phyloP scores from a whole-genome alignment of 2,113 vertebrate genomes.

The Poeciliopsis turrubarensis region DNA sequence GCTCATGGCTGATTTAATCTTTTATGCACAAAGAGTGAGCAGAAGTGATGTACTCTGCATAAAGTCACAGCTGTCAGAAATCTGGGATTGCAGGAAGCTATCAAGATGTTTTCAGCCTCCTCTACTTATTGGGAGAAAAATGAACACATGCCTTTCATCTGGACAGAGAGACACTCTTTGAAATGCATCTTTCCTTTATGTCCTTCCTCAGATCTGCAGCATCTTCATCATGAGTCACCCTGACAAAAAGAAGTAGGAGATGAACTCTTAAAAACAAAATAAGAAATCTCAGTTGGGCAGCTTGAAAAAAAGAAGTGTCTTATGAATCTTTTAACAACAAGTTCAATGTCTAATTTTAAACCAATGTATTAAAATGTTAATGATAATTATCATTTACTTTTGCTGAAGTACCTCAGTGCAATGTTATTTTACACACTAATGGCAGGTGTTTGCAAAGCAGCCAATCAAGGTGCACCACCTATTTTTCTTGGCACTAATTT shows the following conservation, averaged over 20 bases:
- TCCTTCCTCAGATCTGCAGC: conserved; percentile 28
- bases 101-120: conserved; percentile 71
- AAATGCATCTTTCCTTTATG: conserved; percentile 42
- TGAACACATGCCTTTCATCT: conserved; percentile 44
- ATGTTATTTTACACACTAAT: no score
- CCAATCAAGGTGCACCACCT: no score
- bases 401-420: no score
- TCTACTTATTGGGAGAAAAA: conserved; percentile 55
- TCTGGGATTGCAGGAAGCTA: conserved; percentile 41
- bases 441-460: no score
- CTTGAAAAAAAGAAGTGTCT: background rate
- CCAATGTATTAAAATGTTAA: background rate
- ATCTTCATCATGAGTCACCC: conserved; percentile 34
- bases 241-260: background rate
- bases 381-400: background rate
- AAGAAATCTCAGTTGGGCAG: conserved; percentile 11
- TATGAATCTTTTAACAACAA: background rate
- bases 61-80: background rate
- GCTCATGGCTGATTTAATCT: conserved; percentile 1
- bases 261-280: conserved; percentile 27
- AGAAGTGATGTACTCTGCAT: no score
- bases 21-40: conserved; percentile 23
- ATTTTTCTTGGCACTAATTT: no score
- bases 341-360: background rate
- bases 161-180: conserved; percentile 53